These are phyloP conservation scores for Anabas testudineus DNA, from an alignment of 2,797 vertebrate genomes.

Conservation along the genomic window DNA sequence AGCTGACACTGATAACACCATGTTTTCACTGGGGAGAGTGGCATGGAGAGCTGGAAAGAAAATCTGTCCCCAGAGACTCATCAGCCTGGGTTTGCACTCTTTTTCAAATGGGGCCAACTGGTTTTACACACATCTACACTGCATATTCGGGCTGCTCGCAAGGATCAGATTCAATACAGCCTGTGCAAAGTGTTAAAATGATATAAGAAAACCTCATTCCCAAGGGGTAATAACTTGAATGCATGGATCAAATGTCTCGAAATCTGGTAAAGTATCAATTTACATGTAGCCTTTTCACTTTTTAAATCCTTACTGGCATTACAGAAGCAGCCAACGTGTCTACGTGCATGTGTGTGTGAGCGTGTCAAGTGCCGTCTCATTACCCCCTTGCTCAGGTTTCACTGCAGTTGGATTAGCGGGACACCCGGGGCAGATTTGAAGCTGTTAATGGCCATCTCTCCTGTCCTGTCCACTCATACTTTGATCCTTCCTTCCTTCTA, in stretches of 20 bases:
- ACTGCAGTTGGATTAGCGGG: conserved; percentile 75
- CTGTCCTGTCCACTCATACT: conserved; percentile 32
- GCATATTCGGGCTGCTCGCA: conserved; percentile 38
- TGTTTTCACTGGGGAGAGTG: conserved; percentile 73
- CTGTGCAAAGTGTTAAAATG: conserved; percentile 40
- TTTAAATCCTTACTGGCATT: conserved; percentile 51
- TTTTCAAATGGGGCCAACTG: conserved; percentile 67
- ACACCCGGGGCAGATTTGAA: conserved; percentile 63
- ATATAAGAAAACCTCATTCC: conserved; percentile 57
- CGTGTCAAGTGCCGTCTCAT: conserved; percentile 76
- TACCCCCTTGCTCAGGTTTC: conserved; percentile 78
- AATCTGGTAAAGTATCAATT: conserved; percentile 69
- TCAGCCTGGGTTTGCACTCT: conserved; percentile 72
- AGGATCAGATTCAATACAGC: conserved; percentile 54
- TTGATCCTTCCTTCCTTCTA: conserved; percentile 38
- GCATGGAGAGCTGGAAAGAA: conserved; percentile 64
- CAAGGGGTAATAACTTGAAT: conserved; percentile 48
- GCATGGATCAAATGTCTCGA: conserved; percentile 60
- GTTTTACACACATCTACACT: conserved; percentile 63
- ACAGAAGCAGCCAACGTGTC: conserved; percentile 53
- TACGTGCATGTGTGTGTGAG: conserved; percentile 46
- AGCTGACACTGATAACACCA: conserved; percentile 73
- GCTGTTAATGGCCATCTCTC: conserved; percentile 59
- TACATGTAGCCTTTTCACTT: conserved; percentile 64
- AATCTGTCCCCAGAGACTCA: conserved; percentile 75